These are phyloP conservation scores for Acanthosoma haemorrhoidale DNA, from an alignment of 2,888 invertebrate species.

Conservation along the genomic window DNA sequence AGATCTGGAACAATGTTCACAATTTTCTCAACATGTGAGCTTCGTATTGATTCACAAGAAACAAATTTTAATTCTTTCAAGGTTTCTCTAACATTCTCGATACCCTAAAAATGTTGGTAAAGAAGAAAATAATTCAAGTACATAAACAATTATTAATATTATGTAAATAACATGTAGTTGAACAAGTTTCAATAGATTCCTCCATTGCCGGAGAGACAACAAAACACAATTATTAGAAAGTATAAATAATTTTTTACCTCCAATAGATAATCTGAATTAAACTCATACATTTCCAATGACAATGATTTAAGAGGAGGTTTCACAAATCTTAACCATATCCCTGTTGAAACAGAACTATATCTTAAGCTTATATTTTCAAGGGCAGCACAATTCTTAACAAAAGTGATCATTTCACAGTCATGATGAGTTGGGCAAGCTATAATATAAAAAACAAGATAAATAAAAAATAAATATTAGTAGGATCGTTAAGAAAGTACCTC, in stretches of 20 bases:
- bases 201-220: no score
- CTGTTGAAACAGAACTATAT: conserved; percentile 15
- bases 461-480: background rate
- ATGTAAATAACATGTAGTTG: no score
- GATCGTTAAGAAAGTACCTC: background rate
- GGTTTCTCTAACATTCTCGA: conserved; percentile 24
- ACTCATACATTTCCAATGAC: conserved; percentile 32
- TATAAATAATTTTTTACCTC: conserved; percentile 17
- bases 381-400: conserved; percentile 32
- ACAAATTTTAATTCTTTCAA: conserved; percentile 31
- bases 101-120: conserved; percentile 30
- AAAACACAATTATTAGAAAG: background rate
- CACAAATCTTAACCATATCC: conserved; percentile 30
- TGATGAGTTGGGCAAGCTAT: conserved; percentile 23
- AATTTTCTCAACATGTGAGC: conserved; percentile 23
- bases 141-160: background rate
- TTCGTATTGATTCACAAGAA: conserved; percentile 28
- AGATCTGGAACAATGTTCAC: conserved; percentile 25
- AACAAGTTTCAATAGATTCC: no score
- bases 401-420: conserved; percentile 33
- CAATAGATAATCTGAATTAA: conserved; percentile 25
- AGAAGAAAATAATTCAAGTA: background rate
- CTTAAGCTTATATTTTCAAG: conserved; percentile 30
- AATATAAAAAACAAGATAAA: background rate
- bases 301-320: conserved; percentile 24